Percentiles rank a stretch among this genome's conserved stretches.
Evolutionary conservation across 2,113 vertebrate species (phyloP).

Genomic region (Formicarius rufipectus): DNA sequence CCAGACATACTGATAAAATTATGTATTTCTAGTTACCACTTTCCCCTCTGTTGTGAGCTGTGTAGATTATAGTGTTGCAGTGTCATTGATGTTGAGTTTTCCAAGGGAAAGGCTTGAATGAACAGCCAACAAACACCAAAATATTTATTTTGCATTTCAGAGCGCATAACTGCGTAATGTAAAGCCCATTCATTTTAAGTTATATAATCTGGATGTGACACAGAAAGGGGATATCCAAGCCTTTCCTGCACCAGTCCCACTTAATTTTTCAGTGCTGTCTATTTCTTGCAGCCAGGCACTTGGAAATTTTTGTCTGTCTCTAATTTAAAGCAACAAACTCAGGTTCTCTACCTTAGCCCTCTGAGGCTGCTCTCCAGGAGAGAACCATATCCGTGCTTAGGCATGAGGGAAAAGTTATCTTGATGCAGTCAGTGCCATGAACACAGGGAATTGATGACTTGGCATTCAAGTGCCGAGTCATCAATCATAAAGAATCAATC

Average conservation of each 20-base stretch:
- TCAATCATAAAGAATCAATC: conserved; percentile 84
- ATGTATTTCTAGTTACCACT: not conserved
- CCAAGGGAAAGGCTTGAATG: not conserved
- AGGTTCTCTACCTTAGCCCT: not conserved
- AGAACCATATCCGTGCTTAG: conserved; percentile 47
- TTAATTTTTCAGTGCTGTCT: not conserved
- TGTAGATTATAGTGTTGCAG: not conserved
- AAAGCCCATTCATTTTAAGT: not conserved
- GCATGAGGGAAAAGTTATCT: conserved; percentile 76
- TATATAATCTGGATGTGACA: not conserved
- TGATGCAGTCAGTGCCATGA: conserved; percentile 74
- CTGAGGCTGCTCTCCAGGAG: conserved; percentile 42
- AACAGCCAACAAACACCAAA: not conserved
- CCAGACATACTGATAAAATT: not conserved
- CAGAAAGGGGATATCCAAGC: not conserved
- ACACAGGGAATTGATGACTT: conserved; percentile 78
- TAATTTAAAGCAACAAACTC: conserved; percentile 31
- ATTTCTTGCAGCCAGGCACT: not conserved
- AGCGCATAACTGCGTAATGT: not conserved
- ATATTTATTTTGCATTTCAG: not conserved
- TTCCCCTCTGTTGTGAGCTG: not conserved
- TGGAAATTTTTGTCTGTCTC: not conserved
- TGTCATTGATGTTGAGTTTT: not conserved
- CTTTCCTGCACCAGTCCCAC: not conserved
- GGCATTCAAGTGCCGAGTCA: conserved; percentile 77